phyloP scores from a whole-genome alignment of 2,797 vertebrate species.

The Sarcoramphus papa region DNA sequence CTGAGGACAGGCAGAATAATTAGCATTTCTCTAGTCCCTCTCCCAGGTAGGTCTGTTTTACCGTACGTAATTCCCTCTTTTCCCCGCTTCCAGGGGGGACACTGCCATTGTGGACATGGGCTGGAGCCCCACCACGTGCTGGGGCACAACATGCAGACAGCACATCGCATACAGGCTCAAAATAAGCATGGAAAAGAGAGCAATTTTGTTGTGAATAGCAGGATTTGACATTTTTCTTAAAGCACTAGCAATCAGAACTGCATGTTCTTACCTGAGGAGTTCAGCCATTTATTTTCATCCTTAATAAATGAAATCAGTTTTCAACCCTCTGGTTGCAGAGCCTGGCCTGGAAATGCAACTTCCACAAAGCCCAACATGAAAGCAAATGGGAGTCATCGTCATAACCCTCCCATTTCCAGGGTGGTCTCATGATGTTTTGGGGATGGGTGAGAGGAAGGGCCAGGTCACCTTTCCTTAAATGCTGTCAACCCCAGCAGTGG shows the following conservation, averaged over 20 bases:
- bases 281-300: background rate
- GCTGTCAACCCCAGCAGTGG: background rate
- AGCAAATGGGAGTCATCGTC: background rate
- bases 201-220: background rate
- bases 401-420: background rate
- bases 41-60: background rate
- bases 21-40: background rate
- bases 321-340: background rate
- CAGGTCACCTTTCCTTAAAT: background rate
- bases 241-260: background rate
- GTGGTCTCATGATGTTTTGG: background rate
- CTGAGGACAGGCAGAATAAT: background rate
- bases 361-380: background rate
- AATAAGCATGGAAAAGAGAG: background rate
- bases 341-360: background rate
- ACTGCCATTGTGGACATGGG: background rate
- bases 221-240: background rate
- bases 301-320: background rate
- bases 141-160: background rate
- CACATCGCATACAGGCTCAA: background rate
- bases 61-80: accelerated
- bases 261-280: background rate
- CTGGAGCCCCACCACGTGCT: background rate
- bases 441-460: background rate
- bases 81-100: background rate